Evolutionary conservation across 2,888 invertebrate genomes (phyloP), one percentile per base, ranked within the genome.

Genomic region (Drosophila histrio): DNA sequence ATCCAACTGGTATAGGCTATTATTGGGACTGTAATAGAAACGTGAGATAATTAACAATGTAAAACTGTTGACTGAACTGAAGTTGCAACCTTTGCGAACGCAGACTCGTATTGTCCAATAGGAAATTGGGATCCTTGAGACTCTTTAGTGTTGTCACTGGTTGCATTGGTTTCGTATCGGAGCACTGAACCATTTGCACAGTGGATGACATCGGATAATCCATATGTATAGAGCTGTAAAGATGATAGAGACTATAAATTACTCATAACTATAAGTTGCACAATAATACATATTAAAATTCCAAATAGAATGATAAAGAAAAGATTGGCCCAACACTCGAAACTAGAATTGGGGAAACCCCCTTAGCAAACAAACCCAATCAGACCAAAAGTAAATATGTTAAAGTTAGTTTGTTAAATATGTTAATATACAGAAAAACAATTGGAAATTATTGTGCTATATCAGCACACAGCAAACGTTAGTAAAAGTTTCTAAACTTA

Each of bases 121-220:
- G 82, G 32, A 89, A 70, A 88, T 92, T 91, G 54, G 93, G 87
- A 72, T 92, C 92, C 41, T 94, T 94, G 8, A 94, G 90, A 54
- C 94, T 94, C 68, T 94, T 93, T 11, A 94, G 89, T 6, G 94
- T 94, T 47, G 94, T 93, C 19, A 94, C 93, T 6, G 94, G 94
- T 62, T 93, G 92, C 79, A 93, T 93, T 8, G 93, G 92, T 11
- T 93, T 90, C 17, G 80, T 81, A 60, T 91, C 93, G 13, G 94
- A 93, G 81, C 94, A 94, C 83, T 94, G 94, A 3, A 94, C 94
- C 93, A 94, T 94, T 91, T 94, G 94, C 26, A 94, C 93, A 9
- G 93, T 93, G 7, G 94, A 90, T 0, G 90, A 76, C 43, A 93
- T 91, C 13, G 88, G 80, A 67, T 87, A 89, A 2, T 85, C 79